Percentiles rank a stretch among this genome's conserved stretches.
These are phyloP conservation scores for Hydrotaea cyrtoneurina DNA, from an alignment of 2,888 invertebrate genomes.

Conservation along the genomic window DNA sequence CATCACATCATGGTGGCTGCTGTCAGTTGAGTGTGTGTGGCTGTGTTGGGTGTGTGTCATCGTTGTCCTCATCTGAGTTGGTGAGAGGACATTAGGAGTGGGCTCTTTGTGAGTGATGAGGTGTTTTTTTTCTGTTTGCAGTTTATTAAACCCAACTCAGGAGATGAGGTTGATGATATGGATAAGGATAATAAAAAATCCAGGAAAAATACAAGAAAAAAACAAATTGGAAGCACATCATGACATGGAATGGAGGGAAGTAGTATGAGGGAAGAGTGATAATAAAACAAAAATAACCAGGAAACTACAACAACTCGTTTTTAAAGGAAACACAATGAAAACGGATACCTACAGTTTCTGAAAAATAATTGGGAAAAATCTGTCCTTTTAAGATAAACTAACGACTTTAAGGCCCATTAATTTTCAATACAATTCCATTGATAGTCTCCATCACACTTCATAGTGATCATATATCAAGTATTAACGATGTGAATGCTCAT, in stretches of 20 bases:
- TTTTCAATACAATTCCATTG: no score
- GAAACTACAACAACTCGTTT: no score
- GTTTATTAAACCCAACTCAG: constrained; percentile 59
- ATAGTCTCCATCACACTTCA: no score
- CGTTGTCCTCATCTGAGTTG: constrained; percentile 33
- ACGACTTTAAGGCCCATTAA: no score
- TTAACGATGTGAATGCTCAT: no score
- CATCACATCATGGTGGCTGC: not conserved
- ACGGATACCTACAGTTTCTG: no score
- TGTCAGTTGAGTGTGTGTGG: not conserved
- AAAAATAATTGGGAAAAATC: no score
- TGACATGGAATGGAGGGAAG: not conserved
- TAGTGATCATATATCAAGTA: no score
- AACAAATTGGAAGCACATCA: not conserved
- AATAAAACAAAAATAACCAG: no score
- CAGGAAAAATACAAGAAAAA: not conserved
- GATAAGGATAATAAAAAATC: constrained; percentile 27
- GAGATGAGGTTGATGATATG: constrained; percentile 45
- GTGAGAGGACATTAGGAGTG: not conserved
- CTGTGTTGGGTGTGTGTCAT: not conserved
- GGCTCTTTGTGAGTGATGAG: constrained; percentile 17
- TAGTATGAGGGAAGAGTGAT: no score
- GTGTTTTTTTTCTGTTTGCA: constrained; percentile 40
- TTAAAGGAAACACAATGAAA: no score
- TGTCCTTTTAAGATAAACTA: no score